phyloP scores from a whole-genome alignment of 2,113 vertebrate species.

The Colossoma macropomum region DNA sequence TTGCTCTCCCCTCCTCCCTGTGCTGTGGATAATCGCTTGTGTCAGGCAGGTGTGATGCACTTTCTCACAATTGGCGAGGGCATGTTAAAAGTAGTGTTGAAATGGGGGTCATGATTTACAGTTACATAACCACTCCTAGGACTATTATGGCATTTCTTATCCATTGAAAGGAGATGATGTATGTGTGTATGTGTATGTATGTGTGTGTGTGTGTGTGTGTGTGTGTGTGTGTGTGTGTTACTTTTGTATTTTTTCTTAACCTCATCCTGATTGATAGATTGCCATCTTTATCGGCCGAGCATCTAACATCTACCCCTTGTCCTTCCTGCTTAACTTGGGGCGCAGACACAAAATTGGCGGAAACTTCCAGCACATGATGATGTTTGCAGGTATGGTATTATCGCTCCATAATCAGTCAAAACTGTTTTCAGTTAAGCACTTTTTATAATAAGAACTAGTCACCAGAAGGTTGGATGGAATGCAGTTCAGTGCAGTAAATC shows the following conservation, averaged over 20 bases:
- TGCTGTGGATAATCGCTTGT: too few species aligned
- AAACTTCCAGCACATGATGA: constrained; percentile 99
- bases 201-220: background rate
- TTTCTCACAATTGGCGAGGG: too few species aligned
- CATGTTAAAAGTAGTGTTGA: too few species aligned
- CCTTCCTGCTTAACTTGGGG: constrained; percentile 94
- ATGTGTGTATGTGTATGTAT: background rate
- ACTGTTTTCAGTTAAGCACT: background rate
- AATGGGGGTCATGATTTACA: too few species aligned
- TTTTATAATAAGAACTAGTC: background rate
- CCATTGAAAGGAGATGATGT: background rate
- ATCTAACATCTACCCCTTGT: constrained; percentile 93
- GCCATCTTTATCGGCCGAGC: constrained; percentile 94
- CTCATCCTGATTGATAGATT: constrained; percentile 73
- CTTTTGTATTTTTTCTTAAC: constrained; percentile 75
- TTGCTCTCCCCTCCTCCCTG: too few species aligned
- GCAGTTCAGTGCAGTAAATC: background rate
- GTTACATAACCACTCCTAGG: too few species aligned
- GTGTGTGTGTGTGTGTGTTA: background rate
- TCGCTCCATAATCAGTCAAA: background rate
- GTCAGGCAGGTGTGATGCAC: too few species aligned
- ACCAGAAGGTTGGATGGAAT: too few species aligned
- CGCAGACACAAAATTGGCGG: constrained; percentile 95
- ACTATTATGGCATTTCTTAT: background rate
- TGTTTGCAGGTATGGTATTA: constrained; percentile 89